Evolutionary conservation across 2,113 vertebrate species (phyloP), one percentile per base, ranked within the genome.

Genomic region (Microcebus ravelobensis): DNA sequence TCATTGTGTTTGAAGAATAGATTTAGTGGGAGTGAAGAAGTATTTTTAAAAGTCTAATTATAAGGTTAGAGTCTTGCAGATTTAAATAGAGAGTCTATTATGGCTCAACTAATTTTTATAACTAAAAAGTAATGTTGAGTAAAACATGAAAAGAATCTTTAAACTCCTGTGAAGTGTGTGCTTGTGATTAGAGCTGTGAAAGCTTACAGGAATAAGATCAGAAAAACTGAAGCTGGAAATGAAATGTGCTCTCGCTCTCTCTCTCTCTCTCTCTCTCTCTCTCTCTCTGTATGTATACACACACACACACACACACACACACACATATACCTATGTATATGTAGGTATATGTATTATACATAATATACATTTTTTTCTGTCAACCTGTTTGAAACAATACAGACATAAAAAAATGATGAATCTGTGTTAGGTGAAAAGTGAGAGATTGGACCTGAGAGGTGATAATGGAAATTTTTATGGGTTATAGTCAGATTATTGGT

Each of bases 81-180:
- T 96, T 96, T 96, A 93, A 97, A 90, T 42, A 88, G 80, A 95
- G 76, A 94, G 21, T 90, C 71, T 95, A 73, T 91, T 93, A 96
- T 91, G 79, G 77, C 48, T 97, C 83, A 91, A 91, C 67, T 95
- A 94, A 96, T 94, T 97, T 97, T 97, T 98, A 91, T 91, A 96
- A 96, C 94, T 86, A 65, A 95, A 95, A 97, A 85, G 67, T 93
- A 96, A 96, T 90, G 59, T 95, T 88, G 68, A 94, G 71, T 94
- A 83, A 96, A 96, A 95, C 93, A 74, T 97, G 67, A 85, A 95
- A 96, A 94, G 70, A 91, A 36, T 95, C 65, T 94, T 98, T 96
- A 93, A 96, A 97, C 61, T 88, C 73, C 68, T 31, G n/a, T 93
- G 82, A 95, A 86, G 79, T 13, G 4, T 91, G 21, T 91, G 20